A percentile compares a stretch with the other conserved stretches of the same genome.
Evolutionary conservation across 2,113 vertebrate species (phyloP).

Genomic region (Lampris incognitus): DNA sequence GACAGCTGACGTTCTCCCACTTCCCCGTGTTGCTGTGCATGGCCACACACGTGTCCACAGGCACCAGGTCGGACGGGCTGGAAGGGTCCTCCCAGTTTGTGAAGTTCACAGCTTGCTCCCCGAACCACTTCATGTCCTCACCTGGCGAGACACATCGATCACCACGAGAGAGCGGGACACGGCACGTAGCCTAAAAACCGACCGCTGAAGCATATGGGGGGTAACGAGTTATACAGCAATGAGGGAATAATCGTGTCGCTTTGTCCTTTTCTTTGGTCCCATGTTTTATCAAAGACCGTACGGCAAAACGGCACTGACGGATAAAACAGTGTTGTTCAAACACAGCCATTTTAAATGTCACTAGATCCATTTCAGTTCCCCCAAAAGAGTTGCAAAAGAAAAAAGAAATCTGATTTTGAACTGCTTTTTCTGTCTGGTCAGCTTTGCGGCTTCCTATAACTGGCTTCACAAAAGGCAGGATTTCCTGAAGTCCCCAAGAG

Average conservation of each 20-base stretch:
- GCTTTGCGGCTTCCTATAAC: background rate
- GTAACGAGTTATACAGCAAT: background rate
- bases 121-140: slow-evolving; percentile 84
- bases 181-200: background rate
- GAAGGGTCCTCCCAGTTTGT: slow-evolving; percentile 83
- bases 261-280: background rate
- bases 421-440: background rate
- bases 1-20: slow-evolving; percentile 87
- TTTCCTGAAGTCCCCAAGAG: slow-evolving; percentile 47
- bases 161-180: background rate
- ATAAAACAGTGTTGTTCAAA: background rate
- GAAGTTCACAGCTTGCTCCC: slow-evolving; percentile 78
- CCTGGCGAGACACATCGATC: slow-evolving; percentile 72
- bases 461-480: slow-evolving; percentile 37
- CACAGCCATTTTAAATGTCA: background rate
- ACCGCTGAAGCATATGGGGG: background rate
- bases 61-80: slow-evolving; percentile 41
- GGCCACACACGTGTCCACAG: slow-evolving; percentile 83
- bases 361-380: background rate
- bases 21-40: slow-evolving; percentile 83
- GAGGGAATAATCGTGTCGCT: background rate
- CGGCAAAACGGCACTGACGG: background rate
- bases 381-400: background rate
- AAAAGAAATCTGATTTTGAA: background rate
- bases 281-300: background rate